These are phyloP conservation scores for Mallotus villosus DNA, from an alignment of 2,797 vertebrate species.

Conservation along the genomic window DNA sequence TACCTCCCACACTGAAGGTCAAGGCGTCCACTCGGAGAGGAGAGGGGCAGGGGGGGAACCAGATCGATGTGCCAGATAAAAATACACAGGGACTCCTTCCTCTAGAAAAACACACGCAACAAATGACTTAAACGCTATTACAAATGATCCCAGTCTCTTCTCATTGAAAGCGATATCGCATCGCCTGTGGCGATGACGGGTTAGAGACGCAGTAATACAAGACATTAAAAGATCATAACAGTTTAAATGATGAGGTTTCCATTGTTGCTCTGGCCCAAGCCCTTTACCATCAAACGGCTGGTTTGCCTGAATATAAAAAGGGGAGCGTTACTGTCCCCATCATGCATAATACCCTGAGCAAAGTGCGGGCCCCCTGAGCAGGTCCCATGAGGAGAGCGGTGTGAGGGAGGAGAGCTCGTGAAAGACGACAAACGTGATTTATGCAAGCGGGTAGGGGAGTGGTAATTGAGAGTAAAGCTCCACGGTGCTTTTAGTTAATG, in stretches of 20 bases:
- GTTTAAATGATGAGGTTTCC: conserved; percentile 65
- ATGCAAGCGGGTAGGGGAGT: conserved; percentile 62
- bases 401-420: conserved; percentile 45
- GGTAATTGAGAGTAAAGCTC: conserved; percentile 74
- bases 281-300: conserved; percentile 51
- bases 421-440: conserved; percentile 66
- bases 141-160: conserved; percentile 63
- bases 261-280: conserved; percentile 55
- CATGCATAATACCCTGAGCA: background rate
- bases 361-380: background rate
- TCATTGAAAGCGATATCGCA: conserved; percentile 71
- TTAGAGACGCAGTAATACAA: conserved; percentile 67
- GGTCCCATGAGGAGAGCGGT: conserved; percentile 9
- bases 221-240: conserved; percentile 76
- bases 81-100: conserved; percentile 71
- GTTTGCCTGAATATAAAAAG: conserved; percentile 44
- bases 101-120: conserved; percentile 47
- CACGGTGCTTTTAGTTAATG: conserved; percentile 74
- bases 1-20: conserved; percentile 77
- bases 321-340: conserved; percentile 52
- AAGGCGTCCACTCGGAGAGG: conserved; percentile 52
- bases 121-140: conserved; percentile 67
- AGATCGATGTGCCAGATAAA: conserved; percentile 77
- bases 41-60: conserved; percentile 47
- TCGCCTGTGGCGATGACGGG: conserved; percentile 53